Conservation (phyloP, 2,797 vertebrate species). For the Manis pentadactyla region DNA sequence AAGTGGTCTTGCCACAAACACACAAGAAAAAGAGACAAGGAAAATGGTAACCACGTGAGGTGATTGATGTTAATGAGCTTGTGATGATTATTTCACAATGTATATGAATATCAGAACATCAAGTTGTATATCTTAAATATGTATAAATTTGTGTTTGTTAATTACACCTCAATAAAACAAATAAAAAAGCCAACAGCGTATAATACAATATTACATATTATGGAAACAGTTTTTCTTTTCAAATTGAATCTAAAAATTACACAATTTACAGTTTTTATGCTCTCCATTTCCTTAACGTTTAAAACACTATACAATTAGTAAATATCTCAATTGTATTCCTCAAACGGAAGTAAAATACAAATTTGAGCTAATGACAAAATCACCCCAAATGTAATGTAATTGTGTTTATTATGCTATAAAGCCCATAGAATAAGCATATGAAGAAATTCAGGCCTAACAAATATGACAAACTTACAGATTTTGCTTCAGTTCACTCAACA, state of each 20-base stretch:
- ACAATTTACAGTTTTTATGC: not conserved
- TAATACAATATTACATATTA: not conserved
- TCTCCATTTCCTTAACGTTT: not conserved
- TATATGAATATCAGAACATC: not conserved
- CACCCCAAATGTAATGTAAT: not conserved
- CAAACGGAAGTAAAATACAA: slow-evolving; percentile 12
- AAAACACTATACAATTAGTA: not conserved
- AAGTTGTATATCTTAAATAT: not conserved
- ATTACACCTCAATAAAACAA: not conserved
- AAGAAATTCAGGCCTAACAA: not conserved
- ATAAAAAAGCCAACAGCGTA: not conserved
- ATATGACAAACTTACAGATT: not conserved
- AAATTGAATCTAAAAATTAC: not conserved
- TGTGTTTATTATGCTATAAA: not conserved
- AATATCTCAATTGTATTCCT: not conserved
- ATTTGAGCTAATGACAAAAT: not conserved
- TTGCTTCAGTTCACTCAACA: not conserved
- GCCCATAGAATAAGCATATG: not conserved
- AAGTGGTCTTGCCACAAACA: not conserved
- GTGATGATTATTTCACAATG: not conserved
- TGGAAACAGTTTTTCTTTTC: not conserved
- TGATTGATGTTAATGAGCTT: not conserved
- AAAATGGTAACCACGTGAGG: not conserved
- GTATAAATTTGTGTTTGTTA: not conserved
- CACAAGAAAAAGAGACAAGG: not conserved